Conservation (phyloP, 2,888 invertebrate genomes). For the Leucophenga maculata region DNA sequence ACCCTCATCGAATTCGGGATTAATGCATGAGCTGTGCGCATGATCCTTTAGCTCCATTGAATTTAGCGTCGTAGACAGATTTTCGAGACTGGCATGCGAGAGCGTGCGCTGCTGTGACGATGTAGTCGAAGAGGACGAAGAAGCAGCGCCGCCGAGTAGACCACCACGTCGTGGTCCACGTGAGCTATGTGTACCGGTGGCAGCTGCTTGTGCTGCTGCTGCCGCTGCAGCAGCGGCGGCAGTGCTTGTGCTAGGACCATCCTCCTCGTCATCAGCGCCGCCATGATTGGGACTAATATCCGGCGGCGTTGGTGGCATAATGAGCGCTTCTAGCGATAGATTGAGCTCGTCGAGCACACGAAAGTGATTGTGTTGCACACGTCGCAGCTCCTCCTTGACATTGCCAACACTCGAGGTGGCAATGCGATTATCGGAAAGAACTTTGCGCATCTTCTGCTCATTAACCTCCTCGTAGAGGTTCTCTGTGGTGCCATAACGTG, state of each 20-base stretch:
- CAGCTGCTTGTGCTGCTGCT: not conserved
- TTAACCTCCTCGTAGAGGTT: slow-evolving; percentile 72
- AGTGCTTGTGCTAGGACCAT: slow-evolving; percentile 47
- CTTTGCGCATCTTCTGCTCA: slow-evolving; percentile 71
- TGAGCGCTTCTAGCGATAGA: slow-evolving; percentile 89
- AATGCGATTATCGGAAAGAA: slow-evolving; percentile 75
- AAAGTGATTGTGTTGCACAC: slow-evolving; percentile 87
- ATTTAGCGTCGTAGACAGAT: slow-evolving; percentile 69
- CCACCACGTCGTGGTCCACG: slow-evolving; percentile 58
- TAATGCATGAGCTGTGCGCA: slow-evolving; percentile 68
- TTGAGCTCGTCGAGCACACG: slow-evolving; percentile 89
- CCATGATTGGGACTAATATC: slow-evolving; percentile 73
- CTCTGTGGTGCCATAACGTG: slow-evolving; percentile 87
- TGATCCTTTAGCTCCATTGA: slow-evolving; percentile 72
- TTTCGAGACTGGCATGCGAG: slow-evolving; percentile 70
- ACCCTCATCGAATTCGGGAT: slow-evolving; percentile 72
- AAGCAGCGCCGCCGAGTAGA: slow-evolving; percentile 62
- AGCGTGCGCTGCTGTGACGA: slow-evolving; percentile 59
- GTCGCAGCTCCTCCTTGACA: slow-evolving; percentile 86
- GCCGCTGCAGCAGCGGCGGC: slow-evolving; percentile 27
- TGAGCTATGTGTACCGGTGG: slow-evolving; percentile 24
- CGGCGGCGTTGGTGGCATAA: slow-evolving; percentile 83
- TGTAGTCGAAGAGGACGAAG: slow-evolving; percentile 57
- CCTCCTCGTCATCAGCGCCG: slow-evolving; percentile 74
- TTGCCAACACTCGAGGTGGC: slow-evolving; percentile 79